phyloP scores from a whole-genome alignment of 2,113 vertebrate species.

The Brachypodius melanocephalos region DNA sequence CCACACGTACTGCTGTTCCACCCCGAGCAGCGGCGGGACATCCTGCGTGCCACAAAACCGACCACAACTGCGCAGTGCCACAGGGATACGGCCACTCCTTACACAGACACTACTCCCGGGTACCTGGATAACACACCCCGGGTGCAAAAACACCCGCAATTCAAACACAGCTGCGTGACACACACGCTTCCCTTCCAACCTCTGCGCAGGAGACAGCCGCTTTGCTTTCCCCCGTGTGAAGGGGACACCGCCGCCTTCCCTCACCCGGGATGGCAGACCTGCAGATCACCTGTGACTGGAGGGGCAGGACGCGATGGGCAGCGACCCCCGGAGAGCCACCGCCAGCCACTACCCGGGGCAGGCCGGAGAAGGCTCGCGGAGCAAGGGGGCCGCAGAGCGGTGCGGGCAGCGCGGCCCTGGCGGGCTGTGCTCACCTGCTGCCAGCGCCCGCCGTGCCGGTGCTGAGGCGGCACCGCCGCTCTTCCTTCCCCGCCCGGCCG shows the following conservation, averaged over 20 bases:
- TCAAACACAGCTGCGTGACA: fast-evolving
- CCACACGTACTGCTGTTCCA: fast-evolving
- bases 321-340: neutral
- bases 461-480: neutral
- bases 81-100: fast-evolving
- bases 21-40: fast-evolving
- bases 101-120: neutral
- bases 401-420: fast-evolving
- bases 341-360: neutral
- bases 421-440: neutral
- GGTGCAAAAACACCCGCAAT: fast-evolving
- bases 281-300: neutral
- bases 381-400: fast-evolving
- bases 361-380: fast-evolving
- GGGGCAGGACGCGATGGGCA: neutral
- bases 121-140: neutral
- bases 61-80: fast-evolving
- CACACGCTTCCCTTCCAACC: neutral
- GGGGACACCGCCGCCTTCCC: neutral
- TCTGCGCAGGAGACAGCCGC: fast-evolving
- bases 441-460: neutral
- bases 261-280: neutral
- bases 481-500: neutral
- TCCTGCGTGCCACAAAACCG: fast-evolving
- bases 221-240: fast-evolving